phyloP scores from a whole-genome alignment of 1,140 invertebrate genomes.

The Drosophila lowei region DNA sequence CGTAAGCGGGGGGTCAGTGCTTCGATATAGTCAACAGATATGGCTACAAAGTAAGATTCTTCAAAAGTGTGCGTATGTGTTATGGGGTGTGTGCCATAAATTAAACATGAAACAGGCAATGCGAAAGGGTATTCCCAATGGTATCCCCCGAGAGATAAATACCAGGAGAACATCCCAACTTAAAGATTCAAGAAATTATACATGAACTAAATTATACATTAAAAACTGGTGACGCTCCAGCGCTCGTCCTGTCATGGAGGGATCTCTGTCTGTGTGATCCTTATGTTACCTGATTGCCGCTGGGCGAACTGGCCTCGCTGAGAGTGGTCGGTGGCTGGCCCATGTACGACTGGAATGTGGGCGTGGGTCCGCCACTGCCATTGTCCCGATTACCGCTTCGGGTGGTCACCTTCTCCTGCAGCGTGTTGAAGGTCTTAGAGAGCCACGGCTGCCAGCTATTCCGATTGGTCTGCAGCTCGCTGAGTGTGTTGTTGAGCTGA shows the following conservation, averaged over 20 bases:
- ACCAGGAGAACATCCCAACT: constrained; percentile 5
- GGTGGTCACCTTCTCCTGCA: constrained; percentile 81
- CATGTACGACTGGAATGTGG: constrained; percentile 83
- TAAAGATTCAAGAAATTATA: constrained; percentile 23
- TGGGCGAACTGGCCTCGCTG: constrained; percentile 77
- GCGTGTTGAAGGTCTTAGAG: constrained; percentile 88
- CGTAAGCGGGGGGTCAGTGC: constrained; percentile 12
- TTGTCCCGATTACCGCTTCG: constrained; percentile 63
- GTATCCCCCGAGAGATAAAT: constrained; percentile 25
- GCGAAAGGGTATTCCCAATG: constrained; percentile 20
- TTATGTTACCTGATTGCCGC: constrained; percentile 81
- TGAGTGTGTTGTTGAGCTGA: constrained; percentile 91
- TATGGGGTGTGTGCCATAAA: constrained; percentile 47
- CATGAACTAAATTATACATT: constrained; percentile 33
- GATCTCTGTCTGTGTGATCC: neutral
- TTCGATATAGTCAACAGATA: constrained; percentile 19
- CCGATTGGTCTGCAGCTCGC: constrained; percentile 89
- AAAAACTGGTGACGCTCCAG: constrained; percentile 23
- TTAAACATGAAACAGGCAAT: constrained; percentile 59
- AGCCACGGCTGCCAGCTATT: constrained; percentile 94
- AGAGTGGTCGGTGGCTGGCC: constrained; percentile 61
- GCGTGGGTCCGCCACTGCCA: constrained; percentile 33
- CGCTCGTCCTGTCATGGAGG: constrained; percentile 35
- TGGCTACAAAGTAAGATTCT: constrained; percentile 54
- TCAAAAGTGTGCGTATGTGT: constrained; percentile 21